A percentile compares a stretch with the other conserved stretches of the same genome.
Conservation (phyloP, 2,113 vertebrate genomes). For the Budorcas taxicolor region DNA sequence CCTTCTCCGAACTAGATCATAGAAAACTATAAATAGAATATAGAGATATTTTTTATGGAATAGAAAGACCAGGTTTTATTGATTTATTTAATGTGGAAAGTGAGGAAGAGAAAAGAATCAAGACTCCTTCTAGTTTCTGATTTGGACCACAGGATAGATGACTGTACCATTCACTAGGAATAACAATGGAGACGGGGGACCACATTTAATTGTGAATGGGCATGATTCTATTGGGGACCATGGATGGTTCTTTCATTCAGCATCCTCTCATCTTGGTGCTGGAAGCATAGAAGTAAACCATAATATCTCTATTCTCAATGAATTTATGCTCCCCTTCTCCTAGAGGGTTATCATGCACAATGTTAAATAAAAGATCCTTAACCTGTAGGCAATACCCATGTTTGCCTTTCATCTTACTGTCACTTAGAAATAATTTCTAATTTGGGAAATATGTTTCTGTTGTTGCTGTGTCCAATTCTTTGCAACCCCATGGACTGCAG, state of each 20-base stretch:
- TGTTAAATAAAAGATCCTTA: not conserved
- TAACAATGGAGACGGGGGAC: not conserved
- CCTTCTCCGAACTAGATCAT: not conserved
- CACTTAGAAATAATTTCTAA: slow-evolving; percentile 40
- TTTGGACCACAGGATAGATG: not conserved
- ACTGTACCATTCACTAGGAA: not conserved
- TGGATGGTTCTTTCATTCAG: not conserved
- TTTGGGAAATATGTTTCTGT: not conserved
- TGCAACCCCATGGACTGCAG: not conserved
- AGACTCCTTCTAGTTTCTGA: not conserved
- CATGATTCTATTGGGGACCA: not conserved
- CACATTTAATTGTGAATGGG: not conserved
- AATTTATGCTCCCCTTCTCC: not conserved
- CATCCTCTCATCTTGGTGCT: not conserved
- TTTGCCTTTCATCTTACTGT: not conserved
- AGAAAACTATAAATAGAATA: not conserved
- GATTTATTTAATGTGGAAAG: not conserved
- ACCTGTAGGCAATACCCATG: not conserved
- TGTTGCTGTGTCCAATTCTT: not conserved
- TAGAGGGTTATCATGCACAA: not conserved
- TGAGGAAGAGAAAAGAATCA: not conserved
- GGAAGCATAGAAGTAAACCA: not conserved
- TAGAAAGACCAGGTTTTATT: not conserved
- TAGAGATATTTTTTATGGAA: not conserved
- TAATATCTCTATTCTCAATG: not conserved